Conservation (phyloP, 2,113 vertebrate species). For the Podarcis cretensis region DNA sequence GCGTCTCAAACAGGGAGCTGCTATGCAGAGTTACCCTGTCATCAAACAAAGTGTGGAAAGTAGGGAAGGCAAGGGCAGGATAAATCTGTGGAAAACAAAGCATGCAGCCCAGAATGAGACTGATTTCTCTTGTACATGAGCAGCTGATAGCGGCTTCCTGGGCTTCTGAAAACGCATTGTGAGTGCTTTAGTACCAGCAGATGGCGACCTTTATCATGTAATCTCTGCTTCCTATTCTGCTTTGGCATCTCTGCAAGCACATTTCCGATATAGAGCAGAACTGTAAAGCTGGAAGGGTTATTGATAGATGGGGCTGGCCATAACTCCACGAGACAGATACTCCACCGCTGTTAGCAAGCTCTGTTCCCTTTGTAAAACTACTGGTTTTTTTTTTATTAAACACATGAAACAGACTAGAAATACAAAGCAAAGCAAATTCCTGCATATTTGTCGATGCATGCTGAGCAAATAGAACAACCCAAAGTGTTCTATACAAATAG, state of each 20-base stretch:
- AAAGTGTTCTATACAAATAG: not conserved
- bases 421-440: not conserved
- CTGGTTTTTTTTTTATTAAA: not conserved
- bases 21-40: no score
- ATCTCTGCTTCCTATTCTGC: not conserved
- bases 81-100: not conserved
- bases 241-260: not conserved
- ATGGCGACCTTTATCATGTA: conserved; percentile 6
- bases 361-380: no score
- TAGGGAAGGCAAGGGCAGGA: not conserved
- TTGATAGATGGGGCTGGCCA: no score
- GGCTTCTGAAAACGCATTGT: not conserved
- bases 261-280: not conserved
- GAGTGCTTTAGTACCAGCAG: not conserved
- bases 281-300: not conserved
- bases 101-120: not conserved
- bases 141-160: not conserved
- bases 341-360: not conserved
- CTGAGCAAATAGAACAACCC: not conserved
- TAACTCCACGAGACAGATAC: not conserved
- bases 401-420: not conserved
- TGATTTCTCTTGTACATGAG: not conserved
- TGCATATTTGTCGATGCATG: not conserved
- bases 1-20: not conserved
- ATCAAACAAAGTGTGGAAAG: no score